Base-by-base conservation (phyloP, 2,797 vertebrate species). In the Hydrocynus forskahlii region DNA sequence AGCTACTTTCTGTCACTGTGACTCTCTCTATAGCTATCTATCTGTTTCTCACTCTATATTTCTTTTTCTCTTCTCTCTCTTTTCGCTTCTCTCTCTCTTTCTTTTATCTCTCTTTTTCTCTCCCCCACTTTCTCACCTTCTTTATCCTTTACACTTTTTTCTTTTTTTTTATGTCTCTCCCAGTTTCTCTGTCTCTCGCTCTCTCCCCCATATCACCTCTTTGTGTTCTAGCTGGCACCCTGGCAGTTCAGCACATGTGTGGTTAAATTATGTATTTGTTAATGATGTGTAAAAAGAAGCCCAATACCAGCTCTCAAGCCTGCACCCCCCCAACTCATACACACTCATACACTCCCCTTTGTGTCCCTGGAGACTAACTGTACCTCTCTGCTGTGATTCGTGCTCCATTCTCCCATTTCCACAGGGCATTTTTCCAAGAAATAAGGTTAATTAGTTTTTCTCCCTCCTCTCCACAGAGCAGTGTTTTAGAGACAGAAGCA, bases 221-320 rank as follows among this genome's bases (percentile, higher is more conserved):
- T 72, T 77, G 19, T 66, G 48, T 66, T 66, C 78, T 55, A 25
- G 23, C n/a, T 73, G n/a, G 76, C 57, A 48, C 52, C 50, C 25
- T 70, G 48, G 60, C 12, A 66, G 75, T 84, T 83, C 75, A 69
- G 45, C 76, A 73, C 76, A 82, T 88, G 81, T 82, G 54, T 81
- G 77, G 80, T 79, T 83, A 85, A 87, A 87, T 85, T 85, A 85
- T 94, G 92, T 91, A 83, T 89, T 94, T 95, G 94, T 93, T 97
- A 97, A 97, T 96, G 95, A 96, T 96, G 95, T 97, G 95, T 93
- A 94, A 96, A 95, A 95, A 96, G 94, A 93, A 93, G 92, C 90
- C 94, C 94, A 93, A 94, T 93, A 93, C 94, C 93, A 93, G 83
- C 91, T 95, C 94, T 95, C 91, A 89, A 82, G 93, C 85, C 87